phyloP scores from a whole-genome alignment of 2,113 vertebrate species.

The Psilopogon haemacephalus region DNA sequence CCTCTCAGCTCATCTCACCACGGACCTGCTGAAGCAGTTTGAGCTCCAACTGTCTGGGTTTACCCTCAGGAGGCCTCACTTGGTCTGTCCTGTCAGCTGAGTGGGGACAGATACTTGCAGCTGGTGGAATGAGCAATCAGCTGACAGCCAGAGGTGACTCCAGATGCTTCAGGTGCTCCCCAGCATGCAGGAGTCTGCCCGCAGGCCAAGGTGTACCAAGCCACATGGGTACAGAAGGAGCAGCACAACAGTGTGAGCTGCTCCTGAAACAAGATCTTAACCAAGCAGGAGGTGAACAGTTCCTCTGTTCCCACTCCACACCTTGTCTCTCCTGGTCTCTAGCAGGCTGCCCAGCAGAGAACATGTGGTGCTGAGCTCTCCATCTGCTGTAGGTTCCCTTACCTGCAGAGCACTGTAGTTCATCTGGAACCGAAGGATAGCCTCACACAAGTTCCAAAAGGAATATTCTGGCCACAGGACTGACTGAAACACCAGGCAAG shows the following conservation, averaged over 20 bases:
- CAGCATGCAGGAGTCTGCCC: not conserved
- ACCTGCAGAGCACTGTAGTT: constrained; percentile 91
- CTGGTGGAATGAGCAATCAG: not conserved
- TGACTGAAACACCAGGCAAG: constrained; percentile 94
- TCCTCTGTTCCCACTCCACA: not conserved
- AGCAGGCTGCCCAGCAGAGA: not conserved
- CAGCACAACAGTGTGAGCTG: not conserved
- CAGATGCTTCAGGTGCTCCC: not conserved
- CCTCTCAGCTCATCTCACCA: not conserved
- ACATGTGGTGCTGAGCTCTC: not conserved
- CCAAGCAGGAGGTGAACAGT: not conserved
- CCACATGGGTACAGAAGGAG: not conserved
- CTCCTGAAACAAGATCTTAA: not conserved
- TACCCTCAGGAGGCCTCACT: not conserved
- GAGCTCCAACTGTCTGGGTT: not conserved
- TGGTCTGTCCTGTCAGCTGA: not conserved
- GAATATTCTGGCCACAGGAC: constrained; percentile 97
- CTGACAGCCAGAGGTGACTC: not conserved
- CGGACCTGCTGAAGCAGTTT: not conserved
- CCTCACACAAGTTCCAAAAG: constrained; percentile 98
- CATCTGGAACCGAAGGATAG: constrained; percentile 92
- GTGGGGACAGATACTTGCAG: not conserved
- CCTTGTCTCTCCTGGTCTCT: not conserved
- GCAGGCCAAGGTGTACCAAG: not conserved
- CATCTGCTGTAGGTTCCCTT: constrained; percentile 1